phyloP scores from a whole-genome alignment of 2,113 vertebrate genomes.

The Aplodontia rufa region DNA sequence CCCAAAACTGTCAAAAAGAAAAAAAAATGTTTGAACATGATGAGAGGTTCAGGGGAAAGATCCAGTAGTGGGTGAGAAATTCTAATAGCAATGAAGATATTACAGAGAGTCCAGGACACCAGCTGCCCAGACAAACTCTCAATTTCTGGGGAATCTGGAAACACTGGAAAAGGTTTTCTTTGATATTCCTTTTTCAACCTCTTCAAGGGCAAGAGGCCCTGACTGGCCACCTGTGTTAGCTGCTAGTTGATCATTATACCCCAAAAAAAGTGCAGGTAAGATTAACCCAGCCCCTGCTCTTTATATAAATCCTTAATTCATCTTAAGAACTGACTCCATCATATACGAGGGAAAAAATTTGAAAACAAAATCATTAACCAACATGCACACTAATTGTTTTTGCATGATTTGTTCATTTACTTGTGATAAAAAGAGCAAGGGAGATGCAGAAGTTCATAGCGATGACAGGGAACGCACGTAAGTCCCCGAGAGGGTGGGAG shows the following conservation, averaged over 20 bases:
- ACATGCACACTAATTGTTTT: neutral
- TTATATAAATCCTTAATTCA: neutral
- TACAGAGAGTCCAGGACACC: accelerated
- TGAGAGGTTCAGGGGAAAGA: neutral
- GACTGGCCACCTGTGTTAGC: neutral
- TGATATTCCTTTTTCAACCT: neutral
- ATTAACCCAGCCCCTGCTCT: neutral
- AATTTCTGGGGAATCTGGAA: neutral
- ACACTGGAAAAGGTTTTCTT: neutral
- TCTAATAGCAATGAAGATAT: neutral
- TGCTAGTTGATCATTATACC: neutral
- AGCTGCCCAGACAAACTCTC: neutral
- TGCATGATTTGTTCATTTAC: neutral
- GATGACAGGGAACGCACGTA: neutral
- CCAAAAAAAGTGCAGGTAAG: neutral
- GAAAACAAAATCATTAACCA: neutral
- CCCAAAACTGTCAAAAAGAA: neutral
- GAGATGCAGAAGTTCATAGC: neutral
- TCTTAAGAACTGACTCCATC: constrained; percentile 1
- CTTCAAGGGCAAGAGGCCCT: neutral
- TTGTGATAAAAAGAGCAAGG: neutral
- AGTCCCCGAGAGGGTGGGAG: neutral
- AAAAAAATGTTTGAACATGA: neutral
- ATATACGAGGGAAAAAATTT: neutral
- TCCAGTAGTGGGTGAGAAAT: neutral